A percentile compares a stretch with the other conserved stretches of the same genome.
phyloP scores from a whole-genome alignment of 2,888 invertebrate genomes.

The Mesorhabditis spiculigera region DNA sequence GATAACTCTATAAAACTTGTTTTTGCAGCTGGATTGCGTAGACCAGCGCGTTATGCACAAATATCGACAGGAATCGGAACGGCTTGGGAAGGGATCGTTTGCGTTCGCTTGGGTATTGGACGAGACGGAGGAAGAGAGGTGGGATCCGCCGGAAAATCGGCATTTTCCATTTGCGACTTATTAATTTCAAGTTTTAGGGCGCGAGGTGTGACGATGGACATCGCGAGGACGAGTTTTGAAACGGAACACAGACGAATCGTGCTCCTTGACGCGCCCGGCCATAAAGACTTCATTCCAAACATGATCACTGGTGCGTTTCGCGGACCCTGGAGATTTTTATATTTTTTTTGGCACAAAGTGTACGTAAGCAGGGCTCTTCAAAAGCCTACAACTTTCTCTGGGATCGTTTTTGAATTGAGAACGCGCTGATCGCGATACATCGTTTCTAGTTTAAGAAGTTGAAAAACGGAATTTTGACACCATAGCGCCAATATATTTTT shows the following conservation, averaged over 20 bases:
- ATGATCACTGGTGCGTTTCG: conserved; percentile 76
- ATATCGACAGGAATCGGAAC: conserved; percentile 93
- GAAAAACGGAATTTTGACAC: neutral
- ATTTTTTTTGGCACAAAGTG: neutral
- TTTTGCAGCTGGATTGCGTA: conserved; percentile 70
- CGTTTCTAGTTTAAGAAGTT: too few species aligned
- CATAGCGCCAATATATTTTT: neutral
- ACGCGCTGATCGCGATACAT: neutral
- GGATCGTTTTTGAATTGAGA: neutral
- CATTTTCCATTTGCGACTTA: neutral
- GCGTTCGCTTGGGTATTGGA: conserved; percentile 95
- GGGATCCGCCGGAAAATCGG: neutral
- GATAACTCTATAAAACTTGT: neutral
- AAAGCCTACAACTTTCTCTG: conserved; percentile 1
- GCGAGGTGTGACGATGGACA: conserved; percentile 97
- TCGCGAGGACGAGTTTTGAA: conserved; percentile 69
- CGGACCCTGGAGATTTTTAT: neutral
- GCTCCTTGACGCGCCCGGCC: conserved; percentile 93
- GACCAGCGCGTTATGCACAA: conserved; percentile 86
- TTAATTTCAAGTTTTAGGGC: conserved; percentile 45
- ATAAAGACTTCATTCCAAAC: conserved; percentile 98
- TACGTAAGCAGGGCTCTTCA: neutral
- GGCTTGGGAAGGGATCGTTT: conserved; percentile 87
- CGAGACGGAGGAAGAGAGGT: conserved; percentile 92
- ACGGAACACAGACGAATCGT: conserved; percentile 54